Percentiles rank a stretch among this genome's conserved stretches.
phyloP scores from a whole-genome alignment of 2,113 vertebrate genomes.

The Prionailurus bengalensis region DNA sequence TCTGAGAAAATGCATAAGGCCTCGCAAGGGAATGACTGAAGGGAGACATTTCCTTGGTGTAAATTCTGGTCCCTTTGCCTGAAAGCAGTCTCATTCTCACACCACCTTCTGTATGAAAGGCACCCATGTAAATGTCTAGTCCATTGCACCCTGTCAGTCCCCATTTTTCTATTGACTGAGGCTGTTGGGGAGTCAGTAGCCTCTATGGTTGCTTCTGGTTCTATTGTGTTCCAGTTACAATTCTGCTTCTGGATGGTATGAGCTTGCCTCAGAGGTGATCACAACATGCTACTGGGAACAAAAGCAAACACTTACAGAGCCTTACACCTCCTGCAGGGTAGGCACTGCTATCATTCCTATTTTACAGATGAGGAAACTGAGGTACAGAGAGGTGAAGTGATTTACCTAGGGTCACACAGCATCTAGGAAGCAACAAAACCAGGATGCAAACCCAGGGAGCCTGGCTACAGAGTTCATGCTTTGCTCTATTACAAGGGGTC shows the following conservation, averaged over 20 bases:
- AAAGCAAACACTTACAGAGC: neutral
- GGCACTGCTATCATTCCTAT: neutral
- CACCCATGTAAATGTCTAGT: neutral
- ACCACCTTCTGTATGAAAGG: neutral
- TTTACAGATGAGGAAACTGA: slow-evolving; percentile 10
- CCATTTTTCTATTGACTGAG: neutral
- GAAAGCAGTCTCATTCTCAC: neutral
- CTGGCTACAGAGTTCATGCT: neutral
- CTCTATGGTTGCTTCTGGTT: neutral
- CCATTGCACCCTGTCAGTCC: neutral
- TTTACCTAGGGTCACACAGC: neutral
- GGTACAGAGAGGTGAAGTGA: neutral
- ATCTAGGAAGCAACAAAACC: neutral
- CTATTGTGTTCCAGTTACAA: neutral
- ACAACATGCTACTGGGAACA: neutral
- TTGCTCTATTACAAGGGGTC: neutral
- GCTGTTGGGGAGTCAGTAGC: neutral
- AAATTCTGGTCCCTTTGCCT: neutral
- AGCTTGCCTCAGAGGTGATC: neutral
- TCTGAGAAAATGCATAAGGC: neutral
- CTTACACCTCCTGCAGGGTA: neutral
- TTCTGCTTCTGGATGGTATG: neutral
- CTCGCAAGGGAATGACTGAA: neutral
- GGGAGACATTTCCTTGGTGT: neutral
- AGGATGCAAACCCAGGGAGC: neutral